phyloP scores from a whole-genome alignment of 1,140 invertebrate species.

The Melanaphis sacchari region DNA sequence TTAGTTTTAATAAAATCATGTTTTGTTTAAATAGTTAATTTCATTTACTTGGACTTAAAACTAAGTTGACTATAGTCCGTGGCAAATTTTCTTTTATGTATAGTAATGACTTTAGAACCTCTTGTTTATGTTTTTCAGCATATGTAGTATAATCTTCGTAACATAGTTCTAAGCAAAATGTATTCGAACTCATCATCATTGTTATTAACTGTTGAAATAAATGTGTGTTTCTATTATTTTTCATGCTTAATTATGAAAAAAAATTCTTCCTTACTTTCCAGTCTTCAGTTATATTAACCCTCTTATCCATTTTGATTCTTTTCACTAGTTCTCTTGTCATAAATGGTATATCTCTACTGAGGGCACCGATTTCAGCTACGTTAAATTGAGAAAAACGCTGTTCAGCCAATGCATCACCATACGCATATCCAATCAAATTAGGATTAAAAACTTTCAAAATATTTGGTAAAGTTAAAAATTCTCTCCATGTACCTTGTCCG shows the following conservation, averaged over 20 bases:
- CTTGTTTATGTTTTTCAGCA: conserved; percentile 68
- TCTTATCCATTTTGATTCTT: conserved; percentile 69
- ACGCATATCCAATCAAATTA: conserved; percentile 69
- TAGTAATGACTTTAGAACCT: conserved; percentile 72
- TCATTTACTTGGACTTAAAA: conserved; percentile 75
- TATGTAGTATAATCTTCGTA: conserved; percentile 68
- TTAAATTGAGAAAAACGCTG: conserved; percentile 69
- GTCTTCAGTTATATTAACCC: conserved; percentile 69
- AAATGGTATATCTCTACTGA: conserved; percentile 70
- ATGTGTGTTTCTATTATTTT: neutral
- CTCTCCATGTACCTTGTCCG: conserved; percentile 69
- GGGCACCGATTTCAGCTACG: conserved; percentile 70
- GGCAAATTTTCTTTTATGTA: conserved; percentile 73
- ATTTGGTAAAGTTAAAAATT: conserved; percentile 69
- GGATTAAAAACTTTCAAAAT: conserved; percentile 73
- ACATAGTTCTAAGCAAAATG: conserved; percentile 82
- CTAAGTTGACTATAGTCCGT: conserved; percentile 77
- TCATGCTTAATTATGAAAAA: neutral
- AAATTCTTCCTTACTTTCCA: conserved; percentile 70
- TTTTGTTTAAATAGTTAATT: neutral
- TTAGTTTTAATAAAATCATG: neutral
- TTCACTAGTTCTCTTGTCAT: conserved; percentile 71
- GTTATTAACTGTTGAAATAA: conserved; percentile 69
- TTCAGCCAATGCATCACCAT: conserved; percentile 65
- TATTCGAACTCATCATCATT: conserved; percentile 83